These are phyloP conservation scores for Lithophane semibrunnea DNA, from an alignment of 2,888 invertebrate species.

Conservation along the genomic window DNA sequence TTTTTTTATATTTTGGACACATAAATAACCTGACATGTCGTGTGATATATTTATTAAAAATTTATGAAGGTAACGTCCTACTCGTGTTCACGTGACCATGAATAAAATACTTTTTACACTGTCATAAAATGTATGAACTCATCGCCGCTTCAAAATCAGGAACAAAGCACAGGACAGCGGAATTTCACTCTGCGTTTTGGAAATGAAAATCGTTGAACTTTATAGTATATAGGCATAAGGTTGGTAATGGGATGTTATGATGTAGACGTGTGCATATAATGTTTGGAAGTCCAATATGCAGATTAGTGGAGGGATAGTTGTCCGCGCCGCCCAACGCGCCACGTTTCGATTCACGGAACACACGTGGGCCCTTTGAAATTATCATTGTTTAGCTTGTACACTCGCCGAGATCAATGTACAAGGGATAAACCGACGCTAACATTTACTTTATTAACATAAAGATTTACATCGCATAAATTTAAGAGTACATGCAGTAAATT, in stretches of 20 bases:
- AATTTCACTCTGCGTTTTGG: slow-evolving; percentile 20
- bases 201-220: slow-evolving; percentile 45
- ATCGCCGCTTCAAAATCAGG: slow-evolving; percentile 43
- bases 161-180: slow-evolving; percentile 48
- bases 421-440: slow-evolving; percentile 64
- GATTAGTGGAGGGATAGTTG: slow-evolving; percentile 86
- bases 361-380: slow-evolving; percentile 82
- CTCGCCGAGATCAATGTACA: slow-evolving; percentile 63
- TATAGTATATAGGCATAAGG: slow-evolving; percentile 58
- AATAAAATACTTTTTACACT: slow-evolving; percentile 62
- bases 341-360: slow-evolving; percentile 78
- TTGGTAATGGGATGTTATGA: slow-evolving; percentile 60
- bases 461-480: slow-evolving; percentile 68
- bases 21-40: slow-evolving; percentile 41
- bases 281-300: slow-evolving; percentile 83
- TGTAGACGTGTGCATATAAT: slow-evolving; percentile 67
- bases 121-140: slow-evolving; percentile 60
- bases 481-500: slow-evolving; percentile 57
- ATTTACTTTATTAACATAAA: slow-evolving; percentile 69
- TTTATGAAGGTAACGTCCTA: slow-evolving; percentile 50
- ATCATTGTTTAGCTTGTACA: slow-evolving; percentile 83
- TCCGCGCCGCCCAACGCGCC: slow-evolving; percentile 76
- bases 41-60: slow-evolving; percentile 36
- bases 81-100: slow-evolving; percentile 61
- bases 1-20: slow-evolving; percentile 49